Conservation (phyloP, 2,113 vertebrate species). For the Chlamydotis undulata region DNA sequence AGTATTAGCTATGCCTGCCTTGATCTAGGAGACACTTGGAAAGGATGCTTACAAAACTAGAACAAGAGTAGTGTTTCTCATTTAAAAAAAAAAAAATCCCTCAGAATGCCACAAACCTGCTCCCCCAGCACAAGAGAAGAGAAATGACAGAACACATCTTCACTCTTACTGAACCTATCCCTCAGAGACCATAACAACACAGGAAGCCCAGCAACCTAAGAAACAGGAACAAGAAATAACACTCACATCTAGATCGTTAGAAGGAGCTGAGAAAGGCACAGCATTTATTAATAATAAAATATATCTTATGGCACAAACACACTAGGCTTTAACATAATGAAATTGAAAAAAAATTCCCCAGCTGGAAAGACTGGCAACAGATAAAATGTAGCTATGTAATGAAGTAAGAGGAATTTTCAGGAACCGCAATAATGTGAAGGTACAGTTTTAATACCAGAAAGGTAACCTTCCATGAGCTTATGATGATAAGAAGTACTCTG, state of each 20-base stretch:
- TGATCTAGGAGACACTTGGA: background rate
- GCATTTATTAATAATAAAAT: background rate
- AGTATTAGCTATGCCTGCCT: slow-evolving; percentile 13
- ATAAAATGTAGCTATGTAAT: background rate
- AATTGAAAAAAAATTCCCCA: background rate
- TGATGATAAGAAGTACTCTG: background rate
- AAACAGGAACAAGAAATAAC: background rate
- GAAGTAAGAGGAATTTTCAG: background rate
- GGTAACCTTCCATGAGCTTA: background rate
- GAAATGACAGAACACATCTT: background rate
- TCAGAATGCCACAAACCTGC: background rate
- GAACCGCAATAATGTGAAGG: background rate
- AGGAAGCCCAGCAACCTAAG: background rate
- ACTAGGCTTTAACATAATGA: background rate
- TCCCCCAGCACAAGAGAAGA: background rate
- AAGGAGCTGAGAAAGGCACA: background rate
- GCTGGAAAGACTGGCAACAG: background rate
- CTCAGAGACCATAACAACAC: background rate
- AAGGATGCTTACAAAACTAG: background rate
- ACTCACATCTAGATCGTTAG: background rate
- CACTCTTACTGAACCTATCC: background rate
- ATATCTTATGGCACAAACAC: background rate
- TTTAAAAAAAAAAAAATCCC: background rate
- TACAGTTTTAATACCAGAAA: background rate
- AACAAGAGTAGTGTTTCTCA: background rate